These are phyloP conservation scores for Mergus octosetaceus DNA, from an alignment of 2,797 vertebrate genomes.

Conservation along the genomic window DNA sequence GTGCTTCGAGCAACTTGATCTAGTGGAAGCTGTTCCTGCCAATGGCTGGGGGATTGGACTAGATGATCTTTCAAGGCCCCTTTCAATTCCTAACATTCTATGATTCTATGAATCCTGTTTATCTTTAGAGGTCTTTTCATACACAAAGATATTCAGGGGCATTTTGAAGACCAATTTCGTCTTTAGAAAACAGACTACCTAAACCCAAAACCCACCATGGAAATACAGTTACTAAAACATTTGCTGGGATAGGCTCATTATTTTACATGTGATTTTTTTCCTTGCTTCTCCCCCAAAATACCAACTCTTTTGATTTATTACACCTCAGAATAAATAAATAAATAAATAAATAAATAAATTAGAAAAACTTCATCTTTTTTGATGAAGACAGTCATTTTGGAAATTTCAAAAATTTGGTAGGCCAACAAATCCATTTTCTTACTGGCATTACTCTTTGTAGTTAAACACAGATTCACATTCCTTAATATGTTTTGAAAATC, in stretches of 20 bases:
- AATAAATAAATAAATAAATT: no score
- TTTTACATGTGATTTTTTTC: not conserved
- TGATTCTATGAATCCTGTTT: not conserved
- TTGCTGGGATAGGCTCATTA: not conserved
- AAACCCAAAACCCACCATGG: not conserved
- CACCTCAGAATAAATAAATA: not conserved
- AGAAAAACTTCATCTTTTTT: not conserved
- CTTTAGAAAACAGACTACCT: not conserved
- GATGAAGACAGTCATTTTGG: not conserved
- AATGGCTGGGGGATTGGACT: not conserved
- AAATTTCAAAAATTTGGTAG: not conserved
- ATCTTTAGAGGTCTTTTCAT: not conserved
- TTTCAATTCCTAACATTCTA: not conserved
- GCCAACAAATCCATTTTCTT: not conserved
- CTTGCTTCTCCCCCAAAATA: not conserved
- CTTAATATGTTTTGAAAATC: not conserved
- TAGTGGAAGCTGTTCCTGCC: not conserved
- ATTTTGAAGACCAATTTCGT: not conserved
- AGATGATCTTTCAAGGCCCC: not conserved
- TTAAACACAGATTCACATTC: not conserved
- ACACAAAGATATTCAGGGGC: not conserved
- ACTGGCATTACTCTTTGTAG: not conserved
- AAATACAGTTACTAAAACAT: not conserved
- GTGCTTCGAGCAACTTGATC: not conserved
- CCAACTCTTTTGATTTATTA: not conserved